Evolutionary conservation across 2,113 vertebrate genomes (phyloP).

Genomic region (Daboia siamensis): DNA sequence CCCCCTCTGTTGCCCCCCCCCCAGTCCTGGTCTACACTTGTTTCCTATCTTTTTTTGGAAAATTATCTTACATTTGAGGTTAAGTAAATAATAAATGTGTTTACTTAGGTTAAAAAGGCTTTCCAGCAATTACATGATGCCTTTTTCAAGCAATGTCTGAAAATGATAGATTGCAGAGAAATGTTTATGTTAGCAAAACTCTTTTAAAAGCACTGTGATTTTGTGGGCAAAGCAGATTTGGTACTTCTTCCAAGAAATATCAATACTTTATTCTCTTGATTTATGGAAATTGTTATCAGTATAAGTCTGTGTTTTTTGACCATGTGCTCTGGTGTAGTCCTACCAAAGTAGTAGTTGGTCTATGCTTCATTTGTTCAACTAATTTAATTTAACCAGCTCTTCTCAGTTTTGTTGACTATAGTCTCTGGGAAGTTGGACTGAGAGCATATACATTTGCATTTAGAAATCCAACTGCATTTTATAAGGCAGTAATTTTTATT

Average conservation of each 20-base stretch:
- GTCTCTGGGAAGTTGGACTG: background rate
- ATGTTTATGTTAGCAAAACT: background rate
- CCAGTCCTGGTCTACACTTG: background rate
- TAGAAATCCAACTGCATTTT: background rate
- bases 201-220: background rate
- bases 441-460: background rate
- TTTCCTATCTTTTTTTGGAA: background rate
- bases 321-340: background rate
- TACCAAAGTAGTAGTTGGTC: background rate
- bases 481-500: background rate
- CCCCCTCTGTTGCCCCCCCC: background rate
- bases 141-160: background rate
- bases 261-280: conserved; percentile 11
- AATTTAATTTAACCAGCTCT: background rate
- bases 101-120: background rate
- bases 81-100: background rate
- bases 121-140: background rate
- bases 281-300: background rate
- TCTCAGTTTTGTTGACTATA: background rate
- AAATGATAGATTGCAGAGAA: background rate
- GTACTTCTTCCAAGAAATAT: background rate
- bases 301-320: background rate
- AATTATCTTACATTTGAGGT: background rate
- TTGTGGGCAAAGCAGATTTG: background rate
- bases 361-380: background rate